phyloP scores from a whole-genome alignment of 2,888 invertebrate genomes.

The Branchellion lobata region DNA sequence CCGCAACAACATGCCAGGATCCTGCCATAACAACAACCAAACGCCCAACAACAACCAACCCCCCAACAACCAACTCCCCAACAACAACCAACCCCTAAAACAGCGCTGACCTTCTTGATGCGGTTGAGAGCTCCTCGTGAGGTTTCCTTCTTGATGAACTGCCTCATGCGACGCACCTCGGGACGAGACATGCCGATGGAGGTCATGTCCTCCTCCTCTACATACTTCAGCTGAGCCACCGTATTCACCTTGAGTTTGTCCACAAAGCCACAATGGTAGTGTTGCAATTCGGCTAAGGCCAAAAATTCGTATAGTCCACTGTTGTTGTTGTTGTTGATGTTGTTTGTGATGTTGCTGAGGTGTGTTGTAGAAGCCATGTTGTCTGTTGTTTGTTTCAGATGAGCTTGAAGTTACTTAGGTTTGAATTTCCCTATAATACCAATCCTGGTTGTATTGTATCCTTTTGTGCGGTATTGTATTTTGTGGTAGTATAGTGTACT shows the following conservation, averaged over 20 bases:
- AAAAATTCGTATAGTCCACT: slow-evolving; percentile 74
- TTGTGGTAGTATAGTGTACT: too few relatives aligned
- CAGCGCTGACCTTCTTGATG: slow-evolving; percentile 83
- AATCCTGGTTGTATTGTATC: too few relatives aligned
- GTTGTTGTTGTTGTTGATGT: neutral
- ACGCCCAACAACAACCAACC: too few relatives aligned
- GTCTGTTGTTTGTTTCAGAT: too few relatives aligned
- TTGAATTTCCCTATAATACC: too few relatives aligned
- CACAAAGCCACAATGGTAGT: slow-evolving; percentile 77
- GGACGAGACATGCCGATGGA: slow-evolving; percentile 91
- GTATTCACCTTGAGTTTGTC: slow-evolving; percentile 75
- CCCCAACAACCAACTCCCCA: too few relatives aligned
- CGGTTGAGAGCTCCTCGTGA: slow-evolving; percentile 89
- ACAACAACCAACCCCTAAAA: too few relatives aligned
- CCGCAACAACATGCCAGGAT: too few relatives aligned
- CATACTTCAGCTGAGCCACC: slow-evolving; percentile 75
- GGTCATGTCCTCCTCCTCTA: slow-evolving; percentile 84
- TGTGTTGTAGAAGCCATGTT: too few relatives aligned
- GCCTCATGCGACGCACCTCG: slow-evolving; percentile 88
- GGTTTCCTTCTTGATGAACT: slow-evolving; percentile 88
- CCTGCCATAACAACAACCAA: too few relatives aligned
- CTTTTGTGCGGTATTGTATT: too few relatives aligned
- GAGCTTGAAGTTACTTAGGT: too few relatives aligned
- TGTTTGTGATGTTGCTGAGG: neutral
- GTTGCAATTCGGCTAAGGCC: slow-evolving; percentile 87